Percentiles rank a stretch among this genome's conserved stretches.
These are phyloP conservation scores for Enteromius fasciolatus DNA, from an alignment of 2,797 vertebrate genomes.

Conservation along the genomic window DNA sequence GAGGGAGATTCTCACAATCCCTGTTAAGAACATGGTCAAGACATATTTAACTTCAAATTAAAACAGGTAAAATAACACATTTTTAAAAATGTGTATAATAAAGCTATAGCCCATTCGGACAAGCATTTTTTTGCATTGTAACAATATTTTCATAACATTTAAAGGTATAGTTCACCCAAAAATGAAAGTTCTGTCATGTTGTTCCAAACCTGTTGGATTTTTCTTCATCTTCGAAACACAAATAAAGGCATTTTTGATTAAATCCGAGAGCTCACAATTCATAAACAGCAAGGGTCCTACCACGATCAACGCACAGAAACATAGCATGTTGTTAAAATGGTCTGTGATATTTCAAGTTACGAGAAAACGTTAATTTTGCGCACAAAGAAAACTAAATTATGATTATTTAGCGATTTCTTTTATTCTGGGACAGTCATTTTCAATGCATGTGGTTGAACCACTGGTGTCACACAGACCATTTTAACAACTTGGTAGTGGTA, in stretches of 20 bases:
- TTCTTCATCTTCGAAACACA: too few species aligned
- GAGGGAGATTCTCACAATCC: background rate
- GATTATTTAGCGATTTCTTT: background rate
- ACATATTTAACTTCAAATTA: background rate
- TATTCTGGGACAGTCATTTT: too few species aligned
- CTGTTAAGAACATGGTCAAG: background rate
- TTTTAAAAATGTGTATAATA: background rate
- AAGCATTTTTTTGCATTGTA: background rate
- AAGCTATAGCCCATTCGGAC: background rate
- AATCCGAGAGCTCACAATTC: background rate
- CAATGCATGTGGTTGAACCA: too few species aligned
- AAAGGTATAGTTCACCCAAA: background rate
- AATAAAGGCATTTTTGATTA: background rate
- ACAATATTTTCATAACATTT: background rate
- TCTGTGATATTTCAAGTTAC: background rate
- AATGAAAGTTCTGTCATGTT: too few species aligned
- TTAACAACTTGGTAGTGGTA: background rate
- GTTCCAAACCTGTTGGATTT: too few species aligned
- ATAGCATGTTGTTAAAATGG: background rate
- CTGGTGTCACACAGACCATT: too few species aligned
- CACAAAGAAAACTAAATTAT: background rate
- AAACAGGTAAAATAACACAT: background rate
- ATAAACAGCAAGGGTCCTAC: background rate
- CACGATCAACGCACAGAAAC: background rate
- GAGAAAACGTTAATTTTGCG: background rate